Conservation (phyloP, 2,797 vertebrate species). For the Halcyon chelicuti region DNA sequence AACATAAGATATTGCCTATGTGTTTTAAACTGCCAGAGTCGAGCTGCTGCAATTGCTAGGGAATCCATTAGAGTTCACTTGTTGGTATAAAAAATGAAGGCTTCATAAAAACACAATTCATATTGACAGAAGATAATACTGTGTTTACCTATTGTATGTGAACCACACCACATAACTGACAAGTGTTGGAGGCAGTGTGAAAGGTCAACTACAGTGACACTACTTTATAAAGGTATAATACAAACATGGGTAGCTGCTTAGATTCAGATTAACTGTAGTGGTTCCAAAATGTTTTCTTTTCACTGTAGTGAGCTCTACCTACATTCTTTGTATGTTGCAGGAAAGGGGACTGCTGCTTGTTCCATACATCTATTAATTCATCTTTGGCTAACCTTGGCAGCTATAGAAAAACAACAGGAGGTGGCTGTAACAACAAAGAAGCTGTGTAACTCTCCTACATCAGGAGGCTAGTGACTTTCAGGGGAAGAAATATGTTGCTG, state of each 20-base stretch:
- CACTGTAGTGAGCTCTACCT: neutral
- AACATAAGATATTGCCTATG: neutral
- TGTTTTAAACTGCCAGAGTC: neutral
- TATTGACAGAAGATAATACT: neutral
- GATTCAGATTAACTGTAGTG: neutral
- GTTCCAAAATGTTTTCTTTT: neutral
- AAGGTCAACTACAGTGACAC: neutral
- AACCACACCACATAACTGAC: neutral
- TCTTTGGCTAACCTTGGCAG: neutral
- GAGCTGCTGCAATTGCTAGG: neutral
- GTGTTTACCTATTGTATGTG: neutral
- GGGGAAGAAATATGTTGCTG: neutral
- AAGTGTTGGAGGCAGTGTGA: neutral
- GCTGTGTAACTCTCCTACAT: neutral
- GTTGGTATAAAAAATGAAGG: neutral
- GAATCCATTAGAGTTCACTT: neutral
- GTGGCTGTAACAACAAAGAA: neutral
- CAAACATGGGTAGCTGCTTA: neutral
- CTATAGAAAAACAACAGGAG: neutral
- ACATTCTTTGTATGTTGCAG: neutral
- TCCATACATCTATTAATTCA: neutral
- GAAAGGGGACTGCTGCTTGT: neutral
- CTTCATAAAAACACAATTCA: neutral
- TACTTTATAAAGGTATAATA: neutral
- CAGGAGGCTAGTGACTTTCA: neutral